Evolutionary conservation across 1,140 invertebrate genomes (phyloP).

Genomic region (Callitettix versicolor): DNA sequence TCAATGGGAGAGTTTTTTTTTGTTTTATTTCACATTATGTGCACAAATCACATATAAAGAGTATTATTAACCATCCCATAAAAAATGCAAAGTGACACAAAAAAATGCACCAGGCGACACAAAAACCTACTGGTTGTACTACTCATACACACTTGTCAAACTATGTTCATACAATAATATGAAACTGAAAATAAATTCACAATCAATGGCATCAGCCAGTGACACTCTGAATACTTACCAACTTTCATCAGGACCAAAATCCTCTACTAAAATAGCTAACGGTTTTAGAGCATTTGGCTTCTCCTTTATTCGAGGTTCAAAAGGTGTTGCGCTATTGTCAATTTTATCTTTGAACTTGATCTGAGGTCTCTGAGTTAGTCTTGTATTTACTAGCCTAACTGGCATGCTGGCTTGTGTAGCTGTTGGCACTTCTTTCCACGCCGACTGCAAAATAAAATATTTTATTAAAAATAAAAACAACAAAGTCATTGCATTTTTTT

Average conservation of each 20-base stretch:
- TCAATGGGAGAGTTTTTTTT: no score
- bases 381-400: conserved; percentile 54
- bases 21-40: no score
- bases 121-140: no score
- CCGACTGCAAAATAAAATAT: neutral
- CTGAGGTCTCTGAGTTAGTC: conserved; percentile 73
- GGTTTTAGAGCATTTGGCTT: conserved; percentile 86
- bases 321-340: conserved; percentile 60
- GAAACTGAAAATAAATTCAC: neutral
- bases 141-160: neutral
- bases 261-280: conserved; percentile 56
- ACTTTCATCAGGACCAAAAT: conserved; percentile 45
- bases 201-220: no score
- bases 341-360: conserved; percentile 75
- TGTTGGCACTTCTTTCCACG: conserved; percentile 13
- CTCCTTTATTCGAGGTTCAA: conserved; percentile 69
- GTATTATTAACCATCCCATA: no score
- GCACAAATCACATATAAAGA: no score
- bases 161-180: neutral
- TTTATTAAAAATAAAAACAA: no score
- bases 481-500: no score
- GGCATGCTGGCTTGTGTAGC: conserved; percentile 20
- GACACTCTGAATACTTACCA: no score
- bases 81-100: no score
- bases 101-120: no score